These are phyloP conservation scores for Heteromurus nitidus DNA, from an alignment of 2,888 invertebrate genomes.

Conservation along the genomic window DNA sequence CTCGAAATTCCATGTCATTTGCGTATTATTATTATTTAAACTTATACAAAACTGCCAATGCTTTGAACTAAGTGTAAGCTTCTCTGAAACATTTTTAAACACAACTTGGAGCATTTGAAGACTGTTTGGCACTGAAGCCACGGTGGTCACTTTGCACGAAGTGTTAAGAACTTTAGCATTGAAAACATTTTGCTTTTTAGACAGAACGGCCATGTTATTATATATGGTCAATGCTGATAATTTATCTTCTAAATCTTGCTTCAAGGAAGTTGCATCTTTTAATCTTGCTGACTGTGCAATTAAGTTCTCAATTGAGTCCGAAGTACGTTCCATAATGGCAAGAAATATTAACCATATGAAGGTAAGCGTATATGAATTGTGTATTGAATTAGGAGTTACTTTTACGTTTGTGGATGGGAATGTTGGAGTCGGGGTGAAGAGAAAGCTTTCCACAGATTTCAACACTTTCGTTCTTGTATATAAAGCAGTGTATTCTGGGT, in stretches of 20 bases:
- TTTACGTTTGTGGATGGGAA: neutral
- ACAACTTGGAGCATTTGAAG: conserved; percentile 44
- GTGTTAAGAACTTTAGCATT: conserved; percentile 55
- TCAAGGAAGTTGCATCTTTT: conserved; percentile 48
- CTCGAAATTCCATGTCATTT: conserved; percentile 62
- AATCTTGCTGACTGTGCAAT: conserved; percentile 63
- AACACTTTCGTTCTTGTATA: conserved; percentile 39
- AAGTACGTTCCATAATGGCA: conserved; percentile 27
- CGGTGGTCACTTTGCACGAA: conserved; percentile 35
- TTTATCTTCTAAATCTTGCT: conserved; percentile 55
- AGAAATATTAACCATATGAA: neutral
- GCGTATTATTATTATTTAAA: conserved; percentile 24
- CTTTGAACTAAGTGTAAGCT: conserved; percentile 41
- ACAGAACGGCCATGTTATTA: conserved; percentile 59
- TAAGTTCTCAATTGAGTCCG: conserved; percentile 48
- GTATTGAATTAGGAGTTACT: neutral
- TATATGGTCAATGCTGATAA: conserved; percentile 64
- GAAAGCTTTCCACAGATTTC: no score
- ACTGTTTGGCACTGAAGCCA: neutral
- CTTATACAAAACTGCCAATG: conserved; percentile 63
- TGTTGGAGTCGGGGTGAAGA: neutral
- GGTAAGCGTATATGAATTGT: neutral
- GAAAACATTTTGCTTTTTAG: conserved; percentile 31
- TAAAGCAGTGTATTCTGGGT: conserved; percentile 59
- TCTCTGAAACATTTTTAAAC: conserved; percentile 60